phyloP scores from a whole-genome alignment of 2,797 vertebrate genomes.

The Cheirogaleus major region DNA sequence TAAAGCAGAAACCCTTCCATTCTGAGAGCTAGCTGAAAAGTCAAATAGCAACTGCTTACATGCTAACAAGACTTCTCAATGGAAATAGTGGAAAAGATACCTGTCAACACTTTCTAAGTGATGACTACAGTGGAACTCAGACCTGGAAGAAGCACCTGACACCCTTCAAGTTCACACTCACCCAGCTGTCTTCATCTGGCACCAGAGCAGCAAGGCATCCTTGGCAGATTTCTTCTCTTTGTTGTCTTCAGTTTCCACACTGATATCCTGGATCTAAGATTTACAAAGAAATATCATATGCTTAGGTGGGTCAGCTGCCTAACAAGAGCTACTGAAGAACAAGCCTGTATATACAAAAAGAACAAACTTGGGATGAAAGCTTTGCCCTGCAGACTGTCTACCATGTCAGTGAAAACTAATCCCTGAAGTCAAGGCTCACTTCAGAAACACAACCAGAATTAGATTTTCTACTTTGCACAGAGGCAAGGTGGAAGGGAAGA shows the following conservation, averaged over 20 bases:
- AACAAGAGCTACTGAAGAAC: not conserved
- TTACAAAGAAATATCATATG: constrained; percentile 32
- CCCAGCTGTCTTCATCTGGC: constrained; percentile 99
- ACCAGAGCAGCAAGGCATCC: constrained; percentile 97
- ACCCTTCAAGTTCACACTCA: constrained; percentile 83
- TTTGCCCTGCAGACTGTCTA: not conserved
- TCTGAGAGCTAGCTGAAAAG: not conserved
- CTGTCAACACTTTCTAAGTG: constrained; percentile 64
- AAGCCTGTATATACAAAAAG: not conserved
- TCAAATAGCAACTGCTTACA: not conserved
- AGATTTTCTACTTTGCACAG: not conserved
- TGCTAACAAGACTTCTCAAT: constrained; percentile 22
- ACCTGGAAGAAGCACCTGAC: constrained; percentile 33
- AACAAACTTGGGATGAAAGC: not conserved
- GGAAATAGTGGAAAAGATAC: constrained; percentile 52
- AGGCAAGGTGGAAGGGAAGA: not conserved
- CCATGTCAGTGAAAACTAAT: not conserved
- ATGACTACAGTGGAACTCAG: constrained; percentile 36
- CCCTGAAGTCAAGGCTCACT: not conserved
- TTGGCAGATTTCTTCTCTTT: constrained; percentile 98
- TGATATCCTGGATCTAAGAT: constrained; percentile 96
- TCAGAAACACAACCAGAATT: not conserved
- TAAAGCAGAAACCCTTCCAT: constrained; percentile 13
- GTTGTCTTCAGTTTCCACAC: constrained; percentile 97
- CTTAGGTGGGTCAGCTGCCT: not conserved